Evolutionary conservation across 2,113 vertebrate species (phyloP).

Genomic region (Eleginops maclovinus): DNA sequence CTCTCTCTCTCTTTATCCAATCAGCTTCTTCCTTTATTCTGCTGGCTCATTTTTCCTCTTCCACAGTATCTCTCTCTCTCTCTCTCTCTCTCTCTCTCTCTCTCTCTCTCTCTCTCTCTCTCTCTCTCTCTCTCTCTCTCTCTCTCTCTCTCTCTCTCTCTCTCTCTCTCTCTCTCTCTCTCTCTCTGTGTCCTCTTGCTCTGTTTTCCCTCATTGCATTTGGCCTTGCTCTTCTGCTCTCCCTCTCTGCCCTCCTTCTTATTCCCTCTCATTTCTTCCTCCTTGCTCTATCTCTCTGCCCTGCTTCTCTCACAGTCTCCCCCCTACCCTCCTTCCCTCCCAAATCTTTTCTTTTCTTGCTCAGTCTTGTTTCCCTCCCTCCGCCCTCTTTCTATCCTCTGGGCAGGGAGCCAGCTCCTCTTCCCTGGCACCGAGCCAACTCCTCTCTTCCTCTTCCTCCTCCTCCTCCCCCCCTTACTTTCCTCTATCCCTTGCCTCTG

Average conservation of each 20-base stretch:
- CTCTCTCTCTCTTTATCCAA: conserved; percentile 39
- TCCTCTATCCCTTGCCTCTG: conserved; percentile 74
- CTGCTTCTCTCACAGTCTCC: conserved; percentile 60
- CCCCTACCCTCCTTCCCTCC: conserved; percentile 22
- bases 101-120: too few relatives aligned
- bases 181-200: conserved; percentile 34
- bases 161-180: too few relatives aligned
- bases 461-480: conserved; percentile 42
- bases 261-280: conserved; percentile 56
- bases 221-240: conserved; percentile 67
- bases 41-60: conserved; percentile 58
- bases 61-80: conserved; percentile 47
- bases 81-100: neutral
- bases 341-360: conserved; percentile 61
- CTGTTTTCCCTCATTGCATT: conserved; percentile 64
- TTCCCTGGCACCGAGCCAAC: conserved; percentile 75
- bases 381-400: conserved; percentile 53
- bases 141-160: too few relatives aligned
- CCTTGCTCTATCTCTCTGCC: conserved; percentile 57
- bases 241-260: conserved; percentile 48
- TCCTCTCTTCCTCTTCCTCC: conserved; percentile 55
- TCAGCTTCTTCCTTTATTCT: conserved; percentile 61
- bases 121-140: too few relatives aligned
- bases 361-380: conserved; percentile 57
- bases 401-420: conserved; percentile 79